Base-by-base conservation (phyloP, 2,797 vertebrate genomes). In the Sebastes miniatus region DNA sequence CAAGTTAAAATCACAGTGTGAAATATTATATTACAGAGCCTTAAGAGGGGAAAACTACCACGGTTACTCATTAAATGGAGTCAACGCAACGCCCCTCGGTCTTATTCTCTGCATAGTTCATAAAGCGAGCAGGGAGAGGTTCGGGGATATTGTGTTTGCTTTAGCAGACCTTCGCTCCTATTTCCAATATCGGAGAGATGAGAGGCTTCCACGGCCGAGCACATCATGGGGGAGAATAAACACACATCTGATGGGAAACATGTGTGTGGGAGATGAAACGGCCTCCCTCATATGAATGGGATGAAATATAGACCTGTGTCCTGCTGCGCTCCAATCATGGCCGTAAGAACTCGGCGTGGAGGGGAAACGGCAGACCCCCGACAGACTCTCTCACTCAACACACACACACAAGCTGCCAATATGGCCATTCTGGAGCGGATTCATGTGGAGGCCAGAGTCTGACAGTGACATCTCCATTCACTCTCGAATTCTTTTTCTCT, bases 401-500 rank as follows among this genome's bases (percentile, higher is more conserved):
- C 68, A 69, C 36, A 78, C 76, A 79, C 80, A 90, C 83, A 88
- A 88, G 82, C 91, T 93, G 92, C 92, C 93, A 94, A 95, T 93
- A 93, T 86, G 93, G 92, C 83, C 90, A 86, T 88, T 92, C 88
- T 92, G 84, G 81, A 91, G 90, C 79, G 29, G 88, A 93, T 93
- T 92, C 91, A 92, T 88, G 92, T 59, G 87, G 89, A 92, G 89
- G 88, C 92, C 86, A 81, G 89, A 78, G 84, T 93, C 92, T 94
- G 94, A 95, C 95, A 95, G 94, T 95, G 94, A 95, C 95, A 95
- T 95, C 95, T 95, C 94, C 93, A 95, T 95, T 94, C 92, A 93
- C 84, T 91, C 88, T 57, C 63, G 79, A 91, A 93, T 92, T 92
- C 87, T 89, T 92, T 93, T 89, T 91, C 89, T 83, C 83, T 84